These are phyloP conservation scores for Apodemus agrarius DNA, from an alignment of 2,797 vertebrate genomes.

Conservation along the genomic window DNA sequence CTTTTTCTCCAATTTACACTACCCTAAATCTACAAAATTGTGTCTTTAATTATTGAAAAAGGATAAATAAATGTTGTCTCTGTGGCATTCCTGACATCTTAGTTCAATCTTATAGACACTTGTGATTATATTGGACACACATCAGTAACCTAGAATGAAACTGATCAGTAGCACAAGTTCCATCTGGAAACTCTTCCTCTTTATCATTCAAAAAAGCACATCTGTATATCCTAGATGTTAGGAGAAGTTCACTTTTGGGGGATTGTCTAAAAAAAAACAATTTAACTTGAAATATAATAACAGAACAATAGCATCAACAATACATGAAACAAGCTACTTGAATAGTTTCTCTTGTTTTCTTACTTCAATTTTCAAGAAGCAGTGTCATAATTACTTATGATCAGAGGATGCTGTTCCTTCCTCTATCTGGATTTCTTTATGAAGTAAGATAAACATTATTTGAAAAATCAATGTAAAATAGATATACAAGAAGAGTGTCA, in stretches of 20 bases:
- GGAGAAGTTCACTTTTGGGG: not conserved
- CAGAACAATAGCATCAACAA: not conserved
- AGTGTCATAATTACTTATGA: not conserved
- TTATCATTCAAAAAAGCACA: not conserved
- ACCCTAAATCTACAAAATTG: not conserved
- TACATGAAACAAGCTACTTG: not conserved
- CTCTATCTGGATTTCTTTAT: not conserved
- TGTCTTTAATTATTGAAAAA: not conserved
- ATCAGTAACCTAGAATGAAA: not conserved
- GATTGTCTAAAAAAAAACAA: not conserved
- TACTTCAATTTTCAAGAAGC: not conserved
- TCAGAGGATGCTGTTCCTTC: not conserved
- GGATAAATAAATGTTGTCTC: not conserved
- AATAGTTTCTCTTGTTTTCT: not conserved
- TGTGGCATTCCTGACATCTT: not conserved
- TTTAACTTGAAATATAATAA: not conserved
- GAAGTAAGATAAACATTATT: not conserved
- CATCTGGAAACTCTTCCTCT: not conserved
- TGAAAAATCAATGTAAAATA: slow-evolving; percentile 32
- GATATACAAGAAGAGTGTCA: not conserved
- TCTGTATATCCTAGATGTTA: not conserved
- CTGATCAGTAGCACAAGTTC: not conserved
- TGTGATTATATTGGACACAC: not conserved
- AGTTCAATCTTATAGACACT: not conserved
- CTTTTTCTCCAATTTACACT: too few species aligned